These are phyloP conservation scores for Drosophila atroscutellata DNA, from an alignment of 2,888 invertebrate species.

Conservation along the genomic window DNA sequence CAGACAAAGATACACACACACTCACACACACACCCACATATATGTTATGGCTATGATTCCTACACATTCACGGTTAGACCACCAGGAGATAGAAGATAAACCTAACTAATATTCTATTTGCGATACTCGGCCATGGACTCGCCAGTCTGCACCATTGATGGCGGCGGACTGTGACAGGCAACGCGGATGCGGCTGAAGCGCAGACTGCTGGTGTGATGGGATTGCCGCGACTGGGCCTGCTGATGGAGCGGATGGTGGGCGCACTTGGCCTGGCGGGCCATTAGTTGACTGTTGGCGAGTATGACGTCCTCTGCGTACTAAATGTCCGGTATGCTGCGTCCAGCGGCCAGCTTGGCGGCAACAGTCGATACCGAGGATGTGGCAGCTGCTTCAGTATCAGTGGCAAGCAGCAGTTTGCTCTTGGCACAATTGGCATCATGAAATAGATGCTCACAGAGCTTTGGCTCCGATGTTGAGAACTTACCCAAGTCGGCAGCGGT, in stretches of 20 bases:
- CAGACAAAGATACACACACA: not conserved
- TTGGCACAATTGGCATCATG: constrained; percentile 85
- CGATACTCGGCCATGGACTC: constrained; percentile 80
- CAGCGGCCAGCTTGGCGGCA: constrained; percentile 58
- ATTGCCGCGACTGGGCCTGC: constrained; percentile 34
- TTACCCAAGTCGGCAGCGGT: constrained; percentile 77
- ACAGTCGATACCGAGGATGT: constrained; percentile 26
- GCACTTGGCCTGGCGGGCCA: constrained; percentile 67
- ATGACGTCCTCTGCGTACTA: constrained; percentile 85
- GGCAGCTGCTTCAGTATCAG: constrained; percentile 24
- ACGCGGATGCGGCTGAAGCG: constrained; percentile 62
- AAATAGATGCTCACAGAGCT: constrained; percentile 84
- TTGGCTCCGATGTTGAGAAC: constrained; percentile 84
- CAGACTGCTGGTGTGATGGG: constrained; percentile 56
- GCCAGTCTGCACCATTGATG: constrained; percentile 32
- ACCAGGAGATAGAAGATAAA: constrained; percentile 5
- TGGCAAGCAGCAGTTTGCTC: constrained; percentile 66
- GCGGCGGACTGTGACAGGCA: constrained; percentile 81
- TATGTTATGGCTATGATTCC: not conserved
- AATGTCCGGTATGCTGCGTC: constrained; percentile 83
- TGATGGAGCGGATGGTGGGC: constrained; percentile 69
- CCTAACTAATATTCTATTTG: constrained; percentile 56
- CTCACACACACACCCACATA: not conserved
- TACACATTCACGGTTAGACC: constrained; percentile 36
- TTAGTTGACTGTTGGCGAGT: constrained; percentile 81